Evolutionary conservation across 2,797 vertebrate genomes (phyloP).

Genomic region (Gephyroberyx darwinii): DNA sequence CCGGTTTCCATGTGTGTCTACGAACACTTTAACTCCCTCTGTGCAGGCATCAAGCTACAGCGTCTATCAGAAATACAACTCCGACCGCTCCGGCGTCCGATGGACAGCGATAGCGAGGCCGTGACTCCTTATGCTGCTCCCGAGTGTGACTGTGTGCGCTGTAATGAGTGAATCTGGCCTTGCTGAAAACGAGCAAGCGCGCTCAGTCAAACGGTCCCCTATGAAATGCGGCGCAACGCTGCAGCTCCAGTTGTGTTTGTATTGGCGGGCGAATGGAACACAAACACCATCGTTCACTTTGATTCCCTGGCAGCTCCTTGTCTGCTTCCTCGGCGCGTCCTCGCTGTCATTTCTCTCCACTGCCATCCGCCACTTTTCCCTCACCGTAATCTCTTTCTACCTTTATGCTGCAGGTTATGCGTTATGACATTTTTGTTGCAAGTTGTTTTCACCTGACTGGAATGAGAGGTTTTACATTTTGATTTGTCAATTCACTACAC

Average conservation of each 20-base stretch:
- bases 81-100: background rate
- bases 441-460: background rate
- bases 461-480: background rate
- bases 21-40: background rate
- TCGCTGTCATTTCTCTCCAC: constrained; percentile 4
- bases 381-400: background rate
- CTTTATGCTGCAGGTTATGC: constrained; percentile 3
- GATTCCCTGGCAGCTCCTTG: constrained; percentile 1
- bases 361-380: background rate
- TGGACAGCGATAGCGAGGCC: background rate
- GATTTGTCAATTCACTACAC: background rate
- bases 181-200: background rate
- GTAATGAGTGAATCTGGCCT: background rate
- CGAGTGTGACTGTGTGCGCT: constrained; percentile 3
- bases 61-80: background rate
- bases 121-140: constrained; percentile 3
- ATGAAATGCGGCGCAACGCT: background rate
- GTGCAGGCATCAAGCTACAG: background rate
- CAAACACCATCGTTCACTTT: constrained; percentile 1
- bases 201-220: background rate
- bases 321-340: background rate
- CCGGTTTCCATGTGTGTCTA: constrained; percentile 2
- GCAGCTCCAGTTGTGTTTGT: constrained; percentile 9
- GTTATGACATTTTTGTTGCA: background rate
- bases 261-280: constrained; percentile 11